Percentiles rank a stretch among this genome's conserved stretches.
phyloP scores from a whole-genome alignment of 2,797 vertebrate species.

The Tangara arthus region DNA sequence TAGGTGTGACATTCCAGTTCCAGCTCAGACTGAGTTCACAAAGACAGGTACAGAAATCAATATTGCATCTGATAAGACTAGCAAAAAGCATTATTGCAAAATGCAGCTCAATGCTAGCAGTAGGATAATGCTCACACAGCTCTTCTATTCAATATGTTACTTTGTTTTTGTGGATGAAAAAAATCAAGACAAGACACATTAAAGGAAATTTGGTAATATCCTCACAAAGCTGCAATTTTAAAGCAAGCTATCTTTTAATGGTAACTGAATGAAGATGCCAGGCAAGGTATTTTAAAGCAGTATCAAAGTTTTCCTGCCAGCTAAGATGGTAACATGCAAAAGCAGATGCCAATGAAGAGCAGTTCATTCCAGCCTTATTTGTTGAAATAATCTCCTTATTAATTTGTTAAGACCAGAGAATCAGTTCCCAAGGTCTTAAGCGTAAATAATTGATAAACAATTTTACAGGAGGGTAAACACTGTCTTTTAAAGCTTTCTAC shows the following conservation, averaged over 20 bases:
- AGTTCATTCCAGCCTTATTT: not conserved
- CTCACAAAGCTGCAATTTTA: not conserved
- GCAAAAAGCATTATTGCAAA: not conserved
- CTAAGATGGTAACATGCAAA: not conserved
- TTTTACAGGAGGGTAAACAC: conserved; percentile 8
- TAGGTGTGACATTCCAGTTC: not conserved
- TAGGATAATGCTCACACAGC: not conserved
- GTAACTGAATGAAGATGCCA: not conserved
- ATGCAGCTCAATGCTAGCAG: not conserved
- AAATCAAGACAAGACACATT: not conserved
- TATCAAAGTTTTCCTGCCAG: not conserved
- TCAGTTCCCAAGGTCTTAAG: not conserved
- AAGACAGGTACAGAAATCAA: conserved; percentile 35
- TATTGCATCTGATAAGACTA: conserved; percentile 5
- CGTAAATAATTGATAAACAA: conserved; percentile 20
- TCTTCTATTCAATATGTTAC: not conserved
- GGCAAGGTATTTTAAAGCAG: not conserved
- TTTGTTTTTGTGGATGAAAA: not conserved
- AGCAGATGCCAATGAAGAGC: not conserved
- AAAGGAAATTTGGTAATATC: not conserved
- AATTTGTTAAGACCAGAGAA: conserved; percentile 23
- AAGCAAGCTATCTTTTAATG: not conserved
- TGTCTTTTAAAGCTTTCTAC: not conserved
- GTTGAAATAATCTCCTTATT: conserved; percentile 31
- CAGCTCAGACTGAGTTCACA: conserved; percentile 21